Conservation (phyloP, 2,888 invertebrate genomes). For the Polyploca ridens region DNA sequence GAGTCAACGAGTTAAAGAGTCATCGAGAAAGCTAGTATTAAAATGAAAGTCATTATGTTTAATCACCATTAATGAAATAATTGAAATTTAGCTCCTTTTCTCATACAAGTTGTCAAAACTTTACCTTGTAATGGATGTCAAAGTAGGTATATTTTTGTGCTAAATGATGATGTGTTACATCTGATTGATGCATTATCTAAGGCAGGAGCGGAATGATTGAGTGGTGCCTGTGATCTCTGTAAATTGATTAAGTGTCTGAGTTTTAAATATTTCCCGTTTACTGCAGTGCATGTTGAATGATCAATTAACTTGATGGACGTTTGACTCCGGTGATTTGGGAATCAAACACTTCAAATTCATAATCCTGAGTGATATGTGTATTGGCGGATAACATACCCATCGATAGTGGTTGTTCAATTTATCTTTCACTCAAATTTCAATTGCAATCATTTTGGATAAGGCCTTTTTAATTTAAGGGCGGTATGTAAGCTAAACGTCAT, state of each 20-base stretch:
- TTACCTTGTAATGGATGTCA: neutral
- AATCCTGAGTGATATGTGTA: constrained; percentile 45
- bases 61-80: too few relatives aligned
- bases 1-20: too few relatives aligned
- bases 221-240: constrained; percentile 67
- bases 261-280: constrained; percentile 73
- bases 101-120: too few relatives aligned
- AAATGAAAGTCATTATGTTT: too few relatives aligned
- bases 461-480: too few relatives aligned
- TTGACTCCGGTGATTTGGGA: constrained; percentile 51
- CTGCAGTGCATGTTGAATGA: constrained; percentile 65
- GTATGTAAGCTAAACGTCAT: too few relatives aligned
- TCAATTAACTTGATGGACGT: constrained; percentile 79
- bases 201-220: constrained; percentile 57
- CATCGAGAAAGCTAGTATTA: too few relatives aligned
- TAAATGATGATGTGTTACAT: constrained; percentile 13
- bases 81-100: too few relatives aligned
- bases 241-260: constrained; percentile 77
- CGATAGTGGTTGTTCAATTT: neutral
- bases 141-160: neutral
- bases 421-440: neutral
- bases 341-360: constrained; percentile 49
- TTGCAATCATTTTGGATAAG: neutral
- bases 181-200: constrained; percentile 30
- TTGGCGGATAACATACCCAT: constrained; percentile 18